Base-by-base conservation (phyloP, 2,888 invertebrate genomes). In the Hirtodrosophila cameraria region DNA sequence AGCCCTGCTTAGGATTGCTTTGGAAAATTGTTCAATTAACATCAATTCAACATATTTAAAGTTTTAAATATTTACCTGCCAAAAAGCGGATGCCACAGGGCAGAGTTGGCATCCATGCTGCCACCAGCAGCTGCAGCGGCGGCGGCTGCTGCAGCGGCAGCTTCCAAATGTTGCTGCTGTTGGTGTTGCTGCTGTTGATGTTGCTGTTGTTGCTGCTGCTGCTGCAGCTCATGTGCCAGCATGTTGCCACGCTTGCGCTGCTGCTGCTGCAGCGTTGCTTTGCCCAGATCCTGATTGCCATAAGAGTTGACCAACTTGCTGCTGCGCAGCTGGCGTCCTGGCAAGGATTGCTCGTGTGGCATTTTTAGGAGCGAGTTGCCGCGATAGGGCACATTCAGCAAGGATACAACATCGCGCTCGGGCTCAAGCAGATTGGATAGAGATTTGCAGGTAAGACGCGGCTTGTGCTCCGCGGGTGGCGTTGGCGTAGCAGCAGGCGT, bases 31-130 rank as follows among this genome's bases (percentile, higher is more conserved):
- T 16, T 6, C 6, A 0, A 30, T 3, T 15, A 27, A 2, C 9
- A 18, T 1, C 7, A 3, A 15, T 15, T 3, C 2, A 2, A n/a
- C 0, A 4, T 7, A n/a, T 7, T 5, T 6, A 9, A n/a, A 15
- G 9, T n/a, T 2, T 9, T 12, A 25, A 27, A 11, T 30, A 93
- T 94, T 94, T 92, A 96, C 96, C 95, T 96, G 93, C 96, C 95
- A 90, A 96, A 96, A 42, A 96, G 92, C 50, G 96, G 96, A 92
- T 96, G 96, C 96, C 96, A 96, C 45, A 96, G 92, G 71, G 95
- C 94, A 82, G 94, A 93, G 79, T 94, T 93, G 41, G 94, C 92
- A 70, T 93, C 93, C 58, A 92, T 90, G 78, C 91, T 85, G 35
- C 91, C 83, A 62, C 92, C 92, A 53, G 93, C 94, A 3, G 53